Evolutionary conservation across 2,797 vertebrate species (phyloP), one percentile per base, ranked within the genome.

Genomic region (Enteromius afrohamiltoni): DNA sequence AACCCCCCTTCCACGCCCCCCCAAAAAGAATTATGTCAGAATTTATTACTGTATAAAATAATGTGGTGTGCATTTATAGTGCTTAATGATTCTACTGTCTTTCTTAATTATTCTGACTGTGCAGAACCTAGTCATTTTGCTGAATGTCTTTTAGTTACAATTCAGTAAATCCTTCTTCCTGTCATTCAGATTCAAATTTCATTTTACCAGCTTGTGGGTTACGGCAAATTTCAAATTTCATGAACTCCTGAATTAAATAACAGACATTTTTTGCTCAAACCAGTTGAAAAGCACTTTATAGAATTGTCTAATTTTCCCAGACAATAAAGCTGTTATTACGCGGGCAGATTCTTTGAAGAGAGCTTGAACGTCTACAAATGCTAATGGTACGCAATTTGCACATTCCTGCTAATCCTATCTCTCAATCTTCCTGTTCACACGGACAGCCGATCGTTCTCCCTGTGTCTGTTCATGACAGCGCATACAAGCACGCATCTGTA

Each of bases 401-500:
- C 80, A 34, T 70, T 13, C 37, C 2, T 31, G 42, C 23, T 65
- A 64, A 68, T 84, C 74, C 83, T 77, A 67, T 31, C 65, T 77
- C 51, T 78, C 74, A 84, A 82, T 74, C 60, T 82, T 51, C 40
- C 62, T 68, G 42, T 19, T 80, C 69, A 64, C 71, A 26, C 68
- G 68, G 75, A 86, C 53, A 74, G 7, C 71, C 82, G 71, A 78
- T 81, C 60, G 69, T 53, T 74, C 65, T 76, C 40, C 37, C 64
- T 55, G n/a, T 85, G 79, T 79, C 62, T 26, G 82, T 29, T 73
- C 31, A 90, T 86, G 77, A 55, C 49, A 78, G 23, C 29, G 21
- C 68, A 77, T 85, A 86, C 79, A 82, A 88, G 80, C 73, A 34
- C 55, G 16, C 73, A 86, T 87, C 68, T 83, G 69, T 85, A 86